Evolutionary conservation across 2,113 vertebrate genomes (phyloP), one percentile per base, ranked within the genome.

Genomic region (Ellobius talpinus): DNA sequence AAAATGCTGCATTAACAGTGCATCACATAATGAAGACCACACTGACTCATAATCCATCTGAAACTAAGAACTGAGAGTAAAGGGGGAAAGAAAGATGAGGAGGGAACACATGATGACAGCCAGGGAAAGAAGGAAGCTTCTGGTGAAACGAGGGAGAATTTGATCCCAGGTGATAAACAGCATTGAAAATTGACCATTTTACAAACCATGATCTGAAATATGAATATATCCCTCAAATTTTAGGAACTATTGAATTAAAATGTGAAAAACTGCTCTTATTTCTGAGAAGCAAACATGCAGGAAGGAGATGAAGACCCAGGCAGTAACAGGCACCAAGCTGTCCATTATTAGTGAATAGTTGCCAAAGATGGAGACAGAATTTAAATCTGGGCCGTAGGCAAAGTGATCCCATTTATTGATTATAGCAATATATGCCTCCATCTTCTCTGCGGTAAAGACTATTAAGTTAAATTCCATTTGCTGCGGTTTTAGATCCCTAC

Each of bases 391-490:
- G 72, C 79, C 33, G 0, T 3, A 65, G 79, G 72, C 79, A 78
- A 68, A 79, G 82, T 29, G 58, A 87, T 70, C 36, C 0, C 0
- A 17, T 31, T 94, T 96, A 94, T 93, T 85, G 85, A 94, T 86
- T 76, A 50, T 47, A 91, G 77, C 36, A 89, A 95, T 95, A 84
- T 65, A 58, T 26, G 47, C 58, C 61, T 26, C 66, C 29, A 42
- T 58, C 79, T 73, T 13, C 65, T 2, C 45, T 23, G 31, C 55
- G 63, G 65, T 70, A 36, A 76, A 29, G 8, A 12, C 17, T 74
- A 68, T 87, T 76, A 82, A 91, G 65, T 94, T 88, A 95, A 92
- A 90, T 91, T 95, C 17, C 73, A 63, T 2, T 84, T 78, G 73
- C 74, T 65, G 5, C 11, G n/a, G 66, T 68, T 91, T 78, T 36